These are phyloP conservation scores for Plemyria rubiginata DNA, from an alignment of 2,888 invertebrate genomes.

Conservation along the genomic window DNA sequence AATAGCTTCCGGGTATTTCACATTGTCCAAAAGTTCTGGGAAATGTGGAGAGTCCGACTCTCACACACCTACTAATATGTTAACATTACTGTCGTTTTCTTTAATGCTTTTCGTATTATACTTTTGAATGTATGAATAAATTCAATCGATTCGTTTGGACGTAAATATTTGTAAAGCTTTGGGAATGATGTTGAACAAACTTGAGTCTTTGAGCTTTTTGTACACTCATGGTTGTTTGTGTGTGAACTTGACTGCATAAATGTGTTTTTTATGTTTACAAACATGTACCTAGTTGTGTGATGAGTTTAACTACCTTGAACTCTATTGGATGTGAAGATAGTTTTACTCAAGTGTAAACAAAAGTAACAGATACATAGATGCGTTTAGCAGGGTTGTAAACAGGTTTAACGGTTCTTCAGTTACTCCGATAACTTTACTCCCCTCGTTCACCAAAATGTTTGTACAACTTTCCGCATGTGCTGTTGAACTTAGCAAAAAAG, in stretches of 20 bases:
- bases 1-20: conserved; percentile 57
- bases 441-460: conserved; percentile 48
- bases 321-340: conserved; percentile 4
- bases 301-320: conserved; percentile 10
- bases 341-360: conserved; percentile 9
- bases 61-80: conserved; percentile 58
- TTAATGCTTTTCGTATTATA: conserved; percentile 47
- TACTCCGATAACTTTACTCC: conserved; percentile 7
- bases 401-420: conserved; percentile 10
- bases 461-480: conserved; percentile 47
- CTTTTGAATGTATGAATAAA: conserved; percentile 45
- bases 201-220: conserved; percentile 27
- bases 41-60: conserved; percentile 50
- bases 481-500: conserved; percentile 49
- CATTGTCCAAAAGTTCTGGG: conserved; percentile 47
- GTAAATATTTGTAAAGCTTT: conserved; percentile 45
- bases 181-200: conserved; percentile 28
- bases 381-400: conserved; percentile 16
- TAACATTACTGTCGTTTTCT: conserved; percentile 57
- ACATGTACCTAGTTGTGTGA: conserved; percentile 4
- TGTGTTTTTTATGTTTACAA: conserved; percentile 15
- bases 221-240: conserved; percentile 12
- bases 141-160: conserved; percentile 43
- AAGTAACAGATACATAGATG: conserved; percentile 2
- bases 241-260: conserved; percentile 13